Percentiles rank a stretch among this genome's conserved stretches.
These are phyloP conservation scores for Drosophila dunni DNA, from an alignment of 1,140 invertebrate genomes.

Conservation along the genomic window DNA sequence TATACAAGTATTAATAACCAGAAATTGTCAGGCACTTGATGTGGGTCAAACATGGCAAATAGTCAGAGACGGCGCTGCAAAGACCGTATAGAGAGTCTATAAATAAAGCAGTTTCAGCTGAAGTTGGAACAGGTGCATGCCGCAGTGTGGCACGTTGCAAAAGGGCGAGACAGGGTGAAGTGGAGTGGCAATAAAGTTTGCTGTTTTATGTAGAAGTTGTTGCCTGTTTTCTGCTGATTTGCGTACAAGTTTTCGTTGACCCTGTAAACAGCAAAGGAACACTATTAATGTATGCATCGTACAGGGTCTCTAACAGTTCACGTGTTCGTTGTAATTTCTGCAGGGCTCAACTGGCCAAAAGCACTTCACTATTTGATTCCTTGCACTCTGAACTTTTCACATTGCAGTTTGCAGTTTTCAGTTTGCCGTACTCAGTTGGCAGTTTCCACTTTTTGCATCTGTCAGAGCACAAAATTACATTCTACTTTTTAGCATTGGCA, in stretches of 20 bases:
- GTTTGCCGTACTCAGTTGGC: not conserved
- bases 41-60: constrained; percentile 71
- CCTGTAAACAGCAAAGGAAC: too few relatives aligned
- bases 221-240: constrained; percentile 25
- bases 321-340: not conserved
- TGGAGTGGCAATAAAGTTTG: constrained; percentile 25
- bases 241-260: constrained; percentile 19
- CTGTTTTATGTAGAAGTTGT: constrained; percentile 27
- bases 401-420: constrained; percentile 25
- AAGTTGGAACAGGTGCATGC: constrained; percentile 77
- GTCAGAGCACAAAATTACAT: constrained; percentile 68
- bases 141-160: constrained; percentile 5
- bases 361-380: constrained; percentile 48
- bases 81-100: constrained; percentile 28
- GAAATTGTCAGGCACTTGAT: constrained; percentile 75
- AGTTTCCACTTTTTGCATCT: constrained; percentile 24
- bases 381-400: constrained; percentile 55
- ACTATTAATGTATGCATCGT: too few relatives aligned
- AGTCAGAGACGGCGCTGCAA: constrained; percentile 42
- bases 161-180: not conserved
- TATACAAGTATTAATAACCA: constrained; percentile 65
- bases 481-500: constrained; percentile 30
- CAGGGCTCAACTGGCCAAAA: constrained; percentile 10
- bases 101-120: constrained; percentile 63
- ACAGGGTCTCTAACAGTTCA: too few relatives aligned